Conservation (phyloP, 2,797 vertebrate genomes). For the Phrynocephalus vlangalii region DNA sequence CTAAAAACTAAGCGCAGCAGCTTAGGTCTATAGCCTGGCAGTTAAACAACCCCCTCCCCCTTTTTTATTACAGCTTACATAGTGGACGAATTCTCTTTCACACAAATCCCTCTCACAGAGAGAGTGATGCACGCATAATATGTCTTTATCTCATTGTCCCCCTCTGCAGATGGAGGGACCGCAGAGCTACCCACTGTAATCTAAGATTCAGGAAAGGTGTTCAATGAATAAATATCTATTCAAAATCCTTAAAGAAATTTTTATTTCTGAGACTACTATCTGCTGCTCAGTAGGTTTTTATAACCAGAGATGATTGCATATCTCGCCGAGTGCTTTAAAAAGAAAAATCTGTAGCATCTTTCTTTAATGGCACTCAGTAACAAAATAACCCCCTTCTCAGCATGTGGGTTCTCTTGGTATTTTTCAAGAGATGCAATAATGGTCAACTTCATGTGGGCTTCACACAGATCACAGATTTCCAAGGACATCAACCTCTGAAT, state of each 20-base stretch:
- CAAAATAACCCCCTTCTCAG: conserved; percentile 70
- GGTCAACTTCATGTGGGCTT: background rate
- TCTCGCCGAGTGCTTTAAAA: conserved; percentile 78
- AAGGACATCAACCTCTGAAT: background rate
- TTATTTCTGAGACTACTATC: conserved; percentile 72
- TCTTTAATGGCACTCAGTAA: conserved; percentile 75
- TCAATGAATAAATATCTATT: conserved; percentile 75
- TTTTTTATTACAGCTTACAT: too few species aligned
- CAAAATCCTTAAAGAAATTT: conserved; percentile 60
- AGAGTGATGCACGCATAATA: too few species aligned
- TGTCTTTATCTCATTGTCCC: too few species aligned
- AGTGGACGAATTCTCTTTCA: too few species aligned
- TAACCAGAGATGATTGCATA: conserved; percentile 77
- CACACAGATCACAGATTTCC: too few species aligned
- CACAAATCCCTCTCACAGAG: too few species aligned
- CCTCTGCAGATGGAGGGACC: too few species aligned
- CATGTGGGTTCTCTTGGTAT: conserved; percentile 74
- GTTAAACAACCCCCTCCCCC: background rate
- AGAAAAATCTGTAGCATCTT: conserved; percentile 64
- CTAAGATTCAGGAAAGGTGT: conserved; percentile 71
- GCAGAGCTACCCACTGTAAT: too few species aligned
- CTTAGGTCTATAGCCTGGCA: background rate
- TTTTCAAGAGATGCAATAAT: conserved; percentile 30
- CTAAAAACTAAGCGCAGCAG: background rate
- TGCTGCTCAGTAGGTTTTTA: conserved; percentile 73